Base-by-base conservation (phyloP, 2,797 vertebrate species). In the Taenioides sp. region DNA sequence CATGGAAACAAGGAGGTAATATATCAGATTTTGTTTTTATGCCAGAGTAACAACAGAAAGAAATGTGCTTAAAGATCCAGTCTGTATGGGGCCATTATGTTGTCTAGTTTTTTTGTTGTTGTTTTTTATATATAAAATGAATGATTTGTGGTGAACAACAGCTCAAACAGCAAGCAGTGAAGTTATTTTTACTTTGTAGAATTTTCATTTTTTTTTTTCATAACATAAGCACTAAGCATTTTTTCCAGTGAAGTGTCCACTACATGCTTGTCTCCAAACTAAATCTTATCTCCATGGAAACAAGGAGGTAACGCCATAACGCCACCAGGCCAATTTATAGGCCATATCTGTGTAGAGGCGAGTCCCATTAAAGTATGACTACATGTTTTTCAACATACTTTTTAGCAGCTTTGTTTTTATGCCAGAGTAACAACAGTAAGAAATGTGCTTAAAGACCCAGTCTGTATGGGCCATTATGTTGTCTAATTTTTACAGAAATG, bases 111-210 rank as follows among this genome's bases (percentile, higher is more conserved):
- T 27, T 27, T 27, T 27, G 25, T 27, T 68, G 66, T 11, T 34
- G 34, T n/a, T 23, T 43, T 47, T 75, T 70, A 67, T 40, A 58
- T 28, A 31, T 52, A 60, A 25, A 0, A 65, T 25, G 59, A 74
- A 62, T 74, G 27, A 74, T 55, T n/a, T 27, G 72, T 17, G 60
- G 55, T 50, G 47, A 54, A 50, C 55, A 74, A 55, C 11, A 34
- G 57, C 54, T 66, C 47, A 74, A 67, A 64, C 23, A 80, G 10
- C 43, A 28, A 70, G 47, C 34, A 68, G 72, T 47, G 43, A 47
- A 47, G 16, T 14, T 3, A 3, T 17, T 1, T 47, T 47, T 47
- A 16, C 14, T 16, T 14, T 47, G 4, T 47, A 47, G 14, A 11
- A 14, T 27, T 27, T 27, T 27, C 1, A 27, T 27, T 27, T 27